Conservation (phyloP, 2,113 vertebrate genomes). For the Melanerpes formicivorus region DNA sequence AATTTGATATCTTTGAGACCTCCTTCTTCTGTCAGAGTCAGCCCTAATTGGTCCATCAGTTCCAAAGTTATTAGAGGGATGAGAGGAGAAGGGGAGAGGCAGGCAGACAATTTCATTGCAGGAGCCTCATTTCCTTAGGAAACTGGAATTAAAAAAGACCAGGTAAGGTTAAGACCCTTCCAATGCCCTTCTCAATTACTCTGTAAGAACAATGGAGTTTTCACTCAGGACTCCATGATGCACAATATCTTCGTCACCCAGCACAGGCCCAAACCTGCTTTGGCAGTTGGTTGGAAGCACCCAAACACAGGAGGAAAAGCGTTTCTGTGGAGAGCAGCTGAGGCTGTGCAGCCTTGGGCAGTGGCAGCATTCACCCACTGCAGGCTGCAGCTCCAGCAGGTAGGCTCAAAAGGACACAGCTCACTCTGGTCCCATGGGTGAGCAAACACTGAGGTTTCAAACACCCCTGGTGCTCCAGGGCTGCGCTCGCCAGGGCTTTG, state of each 20-base stretch:
- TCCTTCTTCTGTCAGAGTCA: not conserved
- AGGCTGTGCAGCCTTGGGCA: not conserved
- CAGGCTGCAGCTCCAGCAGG: not conserved
- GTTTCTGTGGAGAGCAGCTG: not conserved
- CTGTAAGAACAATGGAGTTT: not conserved
- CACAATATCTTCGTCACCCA: not conserved
- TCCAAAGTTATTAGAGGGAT: conserved; percentile 17
- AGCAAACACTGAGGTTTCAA: rapidly evolving
- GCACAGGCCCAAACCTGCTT: not conserved
- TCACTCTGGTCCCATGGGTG: no score
- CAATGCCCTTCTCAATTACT: conserved; percentile 2
- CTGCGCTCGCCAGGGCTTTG: rapidly evolving
- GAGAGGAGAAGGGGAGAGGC: not conserved
- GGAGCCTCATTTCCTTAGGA: conserved; percentile 36
- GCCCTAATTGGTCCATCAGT: conserved; percentile 10
- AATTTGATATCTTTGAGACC: conserved; percentile 40
- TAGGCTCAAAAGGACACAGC: not conserved
- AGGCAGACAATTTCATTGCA: conserved; percentile 6
- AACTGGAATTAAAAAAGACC: conserved; percentile 18
- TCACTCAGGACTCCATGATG: not conserved
- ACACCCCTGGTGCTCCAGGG: not conserved
- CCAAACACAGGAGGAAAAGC: not conserved
- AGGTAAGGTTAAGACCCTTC: conserved; percentile 34
- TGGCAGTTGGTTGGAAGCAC: not conserved
- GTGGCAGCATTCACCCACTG: not conserved